Conservation (phyloP, 2,888 invertebrate genomes). For the Eupithecia dodoneata region DNA sequence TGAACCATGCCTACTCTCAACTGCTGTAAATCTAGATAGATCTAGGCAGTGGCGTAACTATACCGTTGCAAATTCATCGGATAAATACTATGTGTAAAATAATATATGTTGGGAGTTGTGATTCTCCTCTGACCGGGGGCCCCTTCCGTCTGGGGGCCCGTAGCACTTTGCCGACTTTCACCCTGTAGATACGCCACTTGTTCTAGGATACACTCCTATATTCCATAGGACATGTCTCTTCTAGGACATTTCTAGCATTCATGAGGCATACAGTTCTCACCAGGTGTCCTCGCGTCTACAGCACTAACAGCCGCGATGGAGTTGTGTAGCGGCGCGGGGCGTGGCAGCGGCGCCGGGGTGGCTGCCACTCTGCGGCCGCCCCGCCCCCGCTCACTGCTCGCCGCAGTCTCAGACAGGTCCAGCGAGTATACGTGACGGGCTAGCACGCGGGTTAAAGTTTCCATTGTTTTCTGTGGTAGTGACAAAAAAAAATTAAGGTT, state of each 20-base stretch:
- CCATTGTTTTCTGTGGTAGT: constrained; percentile 93
- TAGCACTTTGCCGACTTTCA: no score
- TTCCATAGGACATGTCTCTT: no score
- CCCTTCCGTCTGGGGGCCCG: no score
- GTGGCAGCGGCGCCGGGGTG: constrained; percentile 55
- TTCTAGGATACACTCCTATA: no score
- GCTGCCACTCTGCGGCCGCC: constrained; percentile 45
- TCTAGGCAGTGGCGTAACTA: no score
- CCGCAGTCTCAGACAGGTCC: constrained; percentile 93
- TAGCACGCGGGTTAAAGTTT: constrained; percentile 96
- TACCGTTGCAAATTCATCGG: no score
- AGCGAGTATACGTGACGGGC: constrained; percentile 97
- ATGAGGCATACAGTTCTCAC: constrained; percentile 12
- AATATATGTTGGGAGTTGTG: no score
- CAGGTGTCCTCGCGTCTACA: constrained; percentile 52
- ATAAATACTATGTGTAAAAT: no score
- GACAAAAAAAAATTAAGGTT: not conserved
- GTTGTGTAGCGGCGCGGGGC: constrained; percentile 54
- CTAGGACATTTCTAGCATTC: no score
- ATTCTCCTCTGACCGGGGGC: no score
- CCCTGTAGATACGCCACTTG: no score
- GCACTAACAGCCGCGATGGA: constrained; percentile 43
- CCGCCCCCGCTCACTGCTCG: constrained; percentile 79
- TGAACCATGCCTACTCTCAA: not conserved
- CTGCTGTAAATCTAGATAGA: not conserved